Conservation (phyloP, 2,888 invertebrate species). For the Meghimatium bilineatum region DNA sequence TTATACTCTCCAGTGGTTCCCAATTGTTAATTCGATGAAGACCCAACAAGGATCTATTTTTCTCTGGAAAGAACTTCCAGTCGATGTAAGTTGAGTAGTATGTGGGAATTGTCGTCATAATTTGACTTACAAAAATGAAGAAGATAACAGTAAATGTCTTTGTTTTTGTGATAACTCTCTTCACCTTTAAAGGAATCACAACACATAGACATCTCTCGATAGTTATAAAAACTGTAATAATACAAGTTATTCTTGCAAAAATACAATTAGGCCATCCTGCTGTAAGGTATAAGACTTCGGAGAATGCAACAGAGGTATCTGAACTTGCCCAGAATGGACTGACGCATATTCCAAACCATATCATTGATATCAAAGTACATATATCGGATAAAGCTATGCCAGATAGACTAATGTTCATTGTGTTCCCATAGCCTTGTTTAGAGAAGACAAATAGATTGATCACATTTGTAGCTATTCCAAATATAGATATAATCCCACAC, state of each 20-base stretch:
- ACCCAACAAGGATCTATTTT: background rate
- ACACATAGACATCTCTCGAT: constrained; percentile 18
- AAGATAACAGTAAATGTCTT: background rate
- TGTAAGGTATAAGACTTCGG: background rate
- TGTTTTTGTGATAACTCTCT: background rate
- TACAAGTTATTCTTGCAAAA: background rate
- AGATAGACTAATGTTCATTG: constrained; percentile 13
- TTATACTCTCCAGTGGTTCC: background rate
- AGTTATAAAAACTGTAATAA: background rate
- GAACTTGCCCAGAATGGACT: background rate
- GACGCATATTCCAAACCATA: constrained; percentile 1
- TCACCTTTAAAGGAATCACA: constrained; percentile 16
- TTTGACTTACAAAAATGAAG: background rate
- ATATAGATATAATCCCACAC: background rate
- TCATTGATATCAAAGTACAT: background rate
- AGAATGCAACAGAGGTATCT: background rate
- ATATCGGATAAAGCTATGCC: constrained; percentile 6
- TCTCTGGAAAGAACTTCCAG: constrained; percentile 15
- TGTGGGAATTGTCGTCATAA: background rate
- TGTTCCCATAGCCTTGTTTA: constrained; percentile 1
- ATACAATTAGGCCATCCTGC: background rate
- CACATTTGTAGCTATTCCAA: background rate
- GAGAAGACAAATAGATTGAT: background rate
- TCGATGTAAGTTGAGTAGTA: background rate
- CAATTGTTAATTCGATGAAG: background rate